Conservation (phyloP, 2,113 vertebrate genomes). For the Bufo bufo region DNA sequence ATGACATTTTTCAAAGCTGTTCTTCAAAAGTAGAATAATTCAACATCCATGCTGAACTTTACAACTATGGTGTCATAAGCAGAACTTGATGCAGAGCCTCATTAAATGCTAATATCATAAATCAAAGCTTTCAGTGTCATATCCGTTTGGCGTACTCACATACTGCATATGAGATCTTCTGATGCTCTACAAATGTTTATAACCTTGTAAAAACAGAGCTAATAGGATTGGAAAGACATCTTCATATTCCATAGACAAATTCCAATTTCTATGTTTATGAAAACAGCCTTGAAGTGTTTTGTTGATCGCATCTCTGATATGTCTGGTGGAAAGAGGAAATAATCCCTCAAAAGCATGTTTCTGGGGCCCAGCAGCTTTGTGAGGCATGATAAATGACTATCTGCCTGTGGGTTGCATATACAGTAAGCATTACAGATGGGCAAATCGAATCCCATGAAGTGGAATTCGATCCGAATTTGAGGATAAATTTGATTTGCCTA, state of each 20-base stretch:
- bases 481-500: too few relatives aligned
- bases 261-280: conserved; percentile 35
- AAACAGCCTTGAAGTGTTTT: conserved; percentile 24
- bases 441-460: too few relatives aligned
- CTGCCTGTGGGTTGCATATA: conserved; percentile 21
- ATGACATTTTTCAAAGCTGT: background rate
- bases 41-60: background rate
- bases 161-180: background rate
- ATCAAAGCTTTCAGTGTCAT: background rate
- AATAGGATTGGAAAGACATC: conserved; percentile 29
- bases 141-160: background rate
- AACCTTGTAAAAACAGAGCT: conserved; percentile 4
- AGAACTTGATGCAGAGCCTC: background rate
- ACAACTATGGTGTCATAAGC: background rate
- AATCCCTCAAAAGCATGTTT: conserved; percentile 44
- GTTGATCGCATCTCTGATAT: background rate
- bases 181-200: conserved; percentile 19
- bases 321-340: conserved; percentile 9
- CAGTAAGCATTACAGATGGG: too few relatives aligned
- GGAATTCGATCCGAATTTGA: too few relatives aligned
- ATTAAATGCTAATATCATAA: conserved; percentile 1
- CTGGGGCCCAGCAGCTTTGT: conserved; percentile 20
- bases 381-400: conserved; percentile 36
- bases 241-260: conserved; percentile 32
- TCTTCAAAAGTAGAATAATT: background rate